Percentiles rank a stretch among this genome's conserved stretches.
Evolutionary conservation across 2,797 vertebrate species (phyloP).

Genomic region (Coilia nasus): DNA sequence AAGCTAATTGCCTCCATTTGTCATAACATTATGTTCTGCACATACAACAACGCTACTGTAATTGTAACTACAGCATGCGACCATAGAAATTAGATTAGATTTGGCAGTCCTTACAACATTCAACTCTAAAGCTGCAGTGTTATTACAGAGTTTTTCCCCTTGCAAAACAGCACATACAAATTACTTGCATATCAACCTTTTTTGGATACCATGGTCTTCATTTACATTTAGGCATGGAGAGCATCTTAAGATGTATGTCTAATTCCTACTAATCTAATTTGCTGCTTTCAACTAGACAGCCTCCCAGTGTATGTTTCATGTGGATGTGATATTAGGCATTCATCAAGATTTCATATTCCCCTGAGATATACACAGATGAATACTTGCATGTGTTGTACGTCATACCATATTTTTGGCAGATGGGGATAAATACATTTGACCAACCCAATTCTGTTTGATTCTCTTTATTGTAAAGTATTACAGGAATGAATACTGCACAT

Average conservation of each 20-base stretch:
- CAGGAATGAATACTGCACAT: conserved; percentile 11
- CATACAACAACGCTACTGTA: conserved; percentile 12
- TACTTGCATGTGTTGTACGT: not conserved
- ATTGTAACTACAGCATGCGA: conserved; percentile 19
- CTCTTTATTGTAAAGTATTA: not conserved
- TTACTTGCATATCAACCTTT: conserved; percentile 42
- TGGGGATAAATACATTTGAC: not conserved
- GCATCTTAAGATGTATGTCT: conserved; percentile 31
- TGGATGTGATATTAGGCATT: conserved; percentile 37
- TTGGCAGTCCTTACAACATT: conserved; percentile 25
- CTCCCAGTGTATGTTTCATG: conserved; percentile 16
- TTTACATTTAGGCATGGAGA: conserved; percentile 43
- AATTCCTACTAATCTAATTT: conserved; percentile 36
- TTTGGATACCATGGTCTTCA: conserved; percentile 31
- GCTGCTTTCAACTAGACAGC: conserved; percentile 33
- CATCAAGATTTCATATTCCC: conserved; percentile 36
- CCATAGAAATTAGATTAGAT: conserved; percentile 34
- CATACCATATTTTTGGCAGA: not conserved
- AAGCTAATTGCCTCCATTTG: not conserved
- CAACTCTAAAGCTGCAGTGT: conserved; percentile 22
- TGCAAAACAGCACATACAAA: conserved; percentile 41
- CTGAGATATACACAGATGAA: conserved; percentile 15
- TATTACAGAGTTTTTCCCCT: conserved; percentile 35
- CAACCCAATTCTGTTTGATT: not conserved
- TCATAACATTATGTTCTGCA: not conserved